phyloP scores from a whole-genome alignment of 2,797 vertebrate genomes.

The Glyptemys insculpta region DNA sequence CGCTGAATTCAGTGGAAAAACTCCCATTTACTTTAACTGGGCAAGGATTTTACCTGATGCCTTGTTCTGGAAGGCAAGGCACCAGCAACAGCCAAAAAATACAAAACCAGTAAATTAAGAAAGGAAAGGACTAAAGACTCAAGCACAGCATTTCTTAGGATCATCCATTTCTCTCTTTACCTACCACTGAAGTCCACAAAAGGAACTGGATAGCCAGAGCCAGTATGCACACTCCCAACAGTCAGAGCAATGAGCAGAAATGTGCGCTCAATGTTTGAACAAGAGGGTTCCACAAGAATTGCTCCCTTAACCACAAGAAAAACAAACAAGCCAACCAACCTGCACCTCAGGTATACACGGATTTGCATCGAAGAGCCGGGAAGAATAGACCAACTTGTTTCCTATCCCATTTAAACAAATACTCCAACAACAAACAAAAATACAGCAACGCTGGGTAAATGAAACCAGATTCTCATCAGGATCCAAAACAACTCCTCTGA shows the following conservation, averaged over 20 bases:
- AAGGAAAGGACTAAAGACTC: neutral
- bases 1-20: neutral
- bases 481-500: neutral
- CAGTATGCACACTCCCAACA: neutral
- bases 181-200: neutral
- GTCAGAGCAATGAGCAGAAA: neutral
- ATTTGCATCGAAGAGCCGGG: too few species aligned
- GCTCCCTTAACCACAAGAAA: neutral
- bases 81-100: rapidly evolving
- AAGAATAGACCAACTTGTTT: too few species aligned
- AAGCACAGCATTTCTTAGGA: neutral
- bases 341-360: too few species aligned
- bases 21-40: neutral
- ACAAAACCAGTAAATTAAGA: neutral
- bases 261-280: neutral
- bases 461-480: neutral
- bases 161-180: neutral
- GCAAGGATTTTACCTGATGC: neutral
- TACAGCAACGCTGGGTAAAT: neutral
- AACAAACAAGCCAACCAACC: neutral
- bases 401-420: too few species aligned
- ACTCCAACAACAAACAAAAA: too few species aligned
- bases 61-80: neutral
- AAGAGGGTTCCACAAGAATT: neutral
- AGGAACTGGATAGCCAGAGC: neutral